A percentile compares a stretch with the other conserved stretches of the same genome.
phyloP scores from a whole-genome alignment of 2,888 invertebrate species.

The Lithosia quadra region DNA sequence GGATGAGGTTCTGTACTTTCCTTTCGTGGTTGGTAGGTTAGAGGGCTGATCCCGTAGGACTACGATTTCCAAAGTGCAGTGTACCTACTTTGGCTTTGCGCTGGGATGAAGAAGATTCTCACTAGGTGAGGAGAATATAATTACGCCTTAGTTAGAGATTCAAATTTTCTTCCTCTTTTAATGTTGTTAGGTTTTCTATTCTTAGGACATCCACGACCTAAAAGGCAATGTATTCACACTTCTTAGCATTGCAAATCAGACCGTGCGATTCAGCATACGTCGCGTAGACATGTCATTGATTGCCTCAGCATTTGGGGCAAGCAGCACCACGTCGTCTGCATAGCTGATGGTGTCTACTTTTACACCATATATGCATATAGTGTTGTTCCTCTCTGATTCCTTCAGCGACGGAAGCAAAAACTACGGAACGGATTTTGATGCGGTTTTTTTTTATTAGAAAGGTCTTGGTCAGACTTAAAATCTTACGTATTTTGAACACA shows the following conservation, averaged over 20 bases:
- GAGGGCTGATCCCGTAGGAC: no score
- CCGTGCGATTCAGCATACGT: neutral
- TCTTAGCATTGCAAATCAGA: slow-evolving; percentile 1
- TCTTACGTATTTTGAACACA: no score
- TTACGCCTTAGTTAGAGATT: neutral
- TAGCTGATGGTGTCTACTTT: no score
- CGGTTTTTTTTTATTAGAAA: no score
- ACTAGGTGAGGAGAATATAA: neutral
- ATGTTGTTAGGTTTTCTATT: neutral
- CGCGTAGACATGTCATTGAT: slow-evolving; percentile 1
- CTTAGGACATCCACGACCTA: neutral
- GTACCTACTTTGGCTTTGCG: neutral
- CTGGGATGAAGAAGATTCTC: neutral
- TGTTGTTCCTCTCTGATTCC: no score
- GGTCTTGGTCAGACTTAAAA: no score
- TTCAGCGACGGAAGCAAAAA: no score
- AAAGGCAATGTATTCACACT: neutral
- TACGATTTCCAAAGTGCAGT: no score
- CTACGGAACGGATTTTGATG: no score
- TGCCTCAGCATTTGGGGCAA: slow-evolving; percentile 1
- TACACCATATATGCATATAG: no score
- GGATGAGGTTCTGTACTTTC: no score
- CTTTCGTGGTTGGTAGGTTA: no score
- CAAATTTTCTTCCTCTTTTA: neutral
- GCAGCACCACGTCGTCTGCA: neutral